Evolutionary conservation across 1,140 invertebrate species (phyloP), one percentile per base, ranked within the genome.

Genomic region (Psilanteris sp.): DNA sequence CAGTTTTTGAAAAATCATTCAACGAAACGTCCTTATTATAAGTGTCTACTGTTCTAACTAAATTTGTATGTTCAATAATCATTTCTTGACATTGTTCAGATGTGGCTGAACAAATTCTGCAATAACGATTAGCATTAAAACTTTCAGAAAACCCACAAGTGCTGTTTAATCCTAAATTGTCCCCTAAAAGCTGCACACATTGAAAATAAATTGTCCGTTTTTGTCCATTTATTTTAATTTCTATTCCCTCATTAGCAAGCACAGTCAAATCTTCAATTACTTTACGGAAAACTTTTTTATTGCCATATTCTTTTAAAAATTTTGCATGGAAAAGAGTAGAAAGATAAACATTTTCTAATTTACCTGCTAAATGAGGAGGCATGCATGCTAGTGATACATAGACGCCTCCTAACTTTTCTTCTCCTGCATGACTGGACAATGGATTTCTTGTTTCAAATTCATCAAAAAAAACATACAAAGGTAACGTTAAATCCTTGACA

Each of bases 321-420:
- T 62, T 62, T 36, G 39, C 0, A 9, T 61, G 39, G 16, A 31
- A 61, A 16, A 67, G 11, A 16, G 48, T 20, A 4, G 46, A 67
- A 1, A 67, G 1, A 24, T 48, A 55, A 37, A 55, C 26, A 13
- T 55, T 37, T 1, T 46, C 7, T 10, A 44, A 4, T 31, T 68
- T 55, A 1, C 2, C 39, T 9, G 31, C 31, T 6, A 61, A 14
- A 46, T 46, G 13, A 46, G 55, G 55, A 3, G 55, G 55, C 5
- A 37, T n/a, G 15, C 55, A 46, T 26, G n/a, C 39, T 11, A 70
- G 4, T 0, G 57, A 59, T 1, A 71, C 36, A 50, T 72, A 77
- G 4, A 67, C 20, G 7, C 67, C 52, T 7, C 59, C 73, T 26
- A 80, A 36, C 59, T 79, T 81, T 41, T 83, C 24, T n/a, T 73